Evolutionary conservation across 1,140 invertebrate genomes (phyloP).

Genomic region (Hydropsyche tenuis): DNA sequence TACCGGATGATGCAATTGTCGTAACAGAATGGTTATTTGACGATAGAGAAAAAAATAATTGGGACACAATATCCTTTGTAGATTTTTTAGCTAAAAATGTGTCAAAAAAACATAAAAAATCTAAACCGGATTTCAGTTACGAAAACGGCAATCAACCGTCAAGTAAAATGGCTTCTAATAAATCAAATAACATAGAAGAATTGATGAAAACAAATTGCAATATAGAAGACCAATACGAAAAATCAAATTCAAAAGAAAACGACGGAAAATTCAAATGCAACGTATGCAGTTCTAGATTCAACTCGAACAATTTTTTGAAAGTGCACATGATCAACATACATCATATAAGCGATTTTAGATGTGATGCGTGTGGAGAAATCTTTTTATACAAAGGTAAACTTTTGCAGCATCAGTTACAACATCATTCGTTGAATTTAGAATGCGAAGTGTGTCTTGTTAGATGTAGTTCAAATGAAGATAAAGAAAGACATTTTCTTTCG

Average conservation of each 20-base stretch:
- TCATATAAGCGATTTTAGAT: not conserved
- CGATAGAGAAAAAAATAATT: not conserved
- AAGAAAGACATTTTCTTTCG: conserved; percentile 16
- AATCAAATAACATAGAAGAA: no score
- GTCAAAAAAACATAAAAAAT: conserved; percentile 17
- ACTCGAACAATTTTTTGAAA: not conserved
- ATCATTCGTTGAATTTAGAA: not conserved
- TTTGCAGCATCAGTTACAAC: not conserved
- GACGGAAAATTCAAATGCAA: not conserved
- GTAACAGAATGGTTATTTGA: conserved; percentile 8
- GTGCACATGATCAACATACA: conserved; percentile 6
- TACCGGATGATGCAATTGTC: conserved; percentile 20
- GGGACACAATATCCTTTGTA: conserved; percentile 14
- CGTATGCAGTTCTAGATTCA: not conserved
- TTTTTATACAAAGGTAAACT: conserved; percentile 14
- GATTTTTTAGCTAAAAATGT: conserved; percentile 26
- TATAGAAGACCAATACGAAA: not conserved
- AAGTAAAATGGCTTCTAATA: no score
- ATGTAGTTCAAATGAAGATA: not conserved
- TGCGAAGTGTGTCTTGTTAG: not conserved
- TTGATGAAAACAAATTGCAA: not conserved
- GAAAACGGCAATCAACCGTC: no score
- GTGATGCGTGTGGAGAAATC: not conserved
- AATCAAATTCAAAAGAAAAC: not conserved
- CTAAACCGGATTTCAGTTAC: not conserved